These are phyloP conservation scores for Peribatodes rhomboidaria DNA, from an alignment of 2,888 invertebrate genomes.

Conservation along the genomic window DNA sequence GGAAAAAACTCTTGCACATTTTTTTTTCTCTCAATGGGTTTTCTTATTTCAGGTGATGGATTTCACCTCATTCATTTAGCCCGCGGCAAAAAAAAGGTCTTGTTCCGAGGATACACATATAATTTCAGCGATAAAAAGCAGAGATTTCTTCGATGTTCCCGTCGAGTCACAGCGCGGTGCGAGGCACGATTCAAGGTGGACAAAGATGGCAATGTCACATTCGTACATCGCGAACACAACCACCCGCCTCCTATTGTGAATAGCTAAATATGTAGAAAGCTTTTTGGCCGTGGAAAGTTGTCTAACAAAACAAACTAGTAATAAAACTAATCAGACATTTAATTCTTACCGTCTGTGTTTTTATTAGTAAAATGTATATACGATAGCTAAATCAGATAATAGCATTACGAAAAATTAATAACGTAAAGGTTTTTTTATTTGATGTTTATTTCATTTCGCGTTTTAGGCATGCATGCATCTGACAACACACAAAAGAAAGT, in stretches of 20 bases:
- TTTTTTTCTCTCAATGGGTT: neutral
- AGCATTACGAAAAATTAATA: too few species aligned
- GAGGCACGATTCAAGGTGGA: constrained; percentile 50
- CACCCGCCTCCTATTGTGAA: constrained; percentile 35
- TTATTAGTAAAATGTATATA: too few species aligned
- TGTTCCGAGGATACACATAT: constrained; percentile 43
- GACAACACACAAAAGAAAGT: too few species aligned
- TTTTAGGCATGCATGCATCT: too few species aligned
- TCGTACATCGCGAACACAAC: constrained; percentile 15
- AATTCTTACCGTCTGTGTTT: too few species aligned
- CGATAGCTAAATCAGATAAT: too few species aligned
- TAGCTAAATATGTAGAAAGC: neutral
- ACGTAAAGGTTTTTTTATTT: too few species aligned
- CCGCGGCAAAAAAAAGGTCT: constrained; percentile 37
- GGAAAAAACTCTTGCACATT: too few species aligned
- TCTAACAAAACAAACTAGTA: too few species aligned
- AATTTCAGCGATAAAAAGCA: constrained; percentile 37
- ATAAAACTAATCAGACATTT: too few species aligned
- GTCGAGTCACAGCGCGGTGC: constrained; percentile 37
- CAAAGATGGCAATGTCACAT: constrained; percentile 29
- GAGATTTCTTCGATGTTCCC: constrained; percentile 41
- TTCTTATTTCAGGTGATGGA: constrained; percentile 17
- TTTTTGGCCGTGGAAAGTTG: too few species aligned
- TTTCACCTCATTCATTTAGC: constrained; percentile 28
- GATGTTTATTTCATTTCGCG: too few species aligned